Percentiles rank a stretch among this genome's conserved stretches.
These are phyloP conservation scores for Chaunax sp. DNA, from an alignment of 2,797 vertebrate genomes.

Conservation along the genomic window DNA sequence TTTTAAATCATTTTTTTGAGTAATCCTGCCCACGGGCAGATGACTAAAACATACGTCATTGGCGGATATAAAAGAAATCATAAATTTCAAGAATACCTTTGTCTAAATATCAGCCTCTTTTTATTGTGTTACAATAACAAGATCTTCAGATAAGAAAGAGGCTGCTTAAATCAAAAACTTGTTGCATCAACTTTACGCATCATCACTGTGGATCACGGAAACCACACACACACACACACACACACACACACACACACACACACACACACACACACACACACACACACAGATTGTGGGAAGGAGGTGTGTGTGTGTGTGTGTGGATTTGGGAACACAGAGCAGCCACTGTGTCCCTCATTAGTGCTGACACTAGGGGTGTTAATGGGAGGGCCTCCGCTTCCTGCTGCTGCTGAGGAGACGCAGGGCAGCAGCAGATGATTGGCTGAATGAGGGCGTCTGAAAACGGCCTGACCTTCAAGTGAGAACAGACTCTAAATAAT, in stretches of 20 bases:
- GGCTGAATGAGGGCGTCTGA: slow-evolving; percentile 30
- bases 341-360: slow-evolving; percentile 75
- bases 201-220: not conserved
- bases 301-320: slow-evolving; percentile 25
- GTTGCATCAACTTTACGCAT: slow-evolving; percentile 43
- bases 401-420: slow-evolving; percentile 54
- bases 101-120: no score
- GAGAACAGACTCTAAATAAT: slow-evolving; percentile 55
- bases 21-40: no score
- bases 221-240: not conserved
- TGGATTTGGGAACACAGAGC: slow-evolving; percentile 40
- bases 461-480: slow-evolving; percentile 60
- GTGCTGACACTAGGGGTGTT: slow-evolving; percentile 78
- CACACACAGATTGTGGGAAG: not conserved
- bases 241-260: not conserved
- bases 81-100: no score
- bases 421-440: slow-evolving; percentile 38
- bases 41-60: no score
- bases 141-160: no score
- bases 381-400: slow-evolving; percentile 72
- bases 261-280: not conserved
- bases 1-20: no score
- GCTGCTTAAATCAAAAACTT: slow-evolving; percentile 24
- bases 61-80: no score
- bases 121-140: no score